Conservation (phyloP, 2,113 vertebrate species). For the Halichoeres trimaculatus region DNA sequence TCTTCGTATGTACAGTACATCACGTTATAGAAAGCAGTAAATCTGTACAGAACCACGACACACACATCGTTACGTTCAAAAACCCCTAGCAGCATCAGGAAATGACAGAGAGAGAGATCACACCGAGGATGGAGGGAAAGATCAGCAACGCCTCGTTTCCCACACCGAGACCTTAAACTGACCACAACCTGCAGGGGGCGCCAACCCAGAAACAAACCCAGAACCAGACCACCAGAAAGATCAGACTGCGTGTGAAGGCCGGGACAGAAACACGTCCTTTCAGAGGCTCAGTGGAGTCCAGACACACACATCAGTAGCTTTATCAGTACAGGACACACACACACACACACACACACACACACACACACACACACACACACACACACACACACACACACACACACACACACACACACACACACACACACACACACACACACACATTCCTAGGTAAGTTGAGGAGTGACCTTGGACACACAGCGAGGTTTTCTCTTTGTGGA, state of each 20-base stretch:
- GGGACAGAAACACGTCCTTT: slow-evolving; percentile 17
- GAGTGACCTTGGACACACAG: slow-evolving; percentile 17
- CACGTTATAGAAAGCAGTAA: slow-evolving; percentile 61
- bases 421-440: slow-evolving; percentile 27
- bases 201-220: slow-evolving; percentile 16
- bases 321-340: slow-evolving; percentile 44
- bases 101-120: slow-evolving; percentile 61
- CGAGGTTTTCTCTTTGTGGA: slow-evolving; percentile 39
- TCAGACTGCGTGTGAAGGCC: slow-evolving; percentile 24
- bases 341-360: slow-evolving; percentile 24
- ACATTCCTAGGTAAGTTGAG: slow-evolving; percentile 6
- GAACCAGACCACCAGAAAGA: slow-evolving; percentile 25
- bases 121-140: slow-evolving; percentile 22
- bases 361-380: slow-evolving; percentile 16
- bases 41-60: slow-evolving; percentile 78
- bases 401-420: slow-evolving; percentile 22
- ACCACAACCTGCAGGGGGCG: slow-evolving; percentile 29
- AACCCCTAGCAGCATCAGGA: slow-evolving; percentile 81
- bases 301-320: slow-evolving; percentile 75
- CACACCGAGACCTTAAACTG: slow-evolving; percentile 8
- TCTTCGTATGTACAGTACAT: slow-evolving; percentile 78
- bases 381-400: slow-evolving; percentile 27
- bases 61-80: slow-evolving; percentile 64
- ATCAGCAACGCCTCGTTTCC: slow-evolving; percentile 25
- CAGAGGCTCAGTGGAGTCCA: slow-evolving; percentile 21